phyloP scores from a whole-genome alignment of 2,888 invertebrate species.

The Dastarcus helophoroides region DNA sequence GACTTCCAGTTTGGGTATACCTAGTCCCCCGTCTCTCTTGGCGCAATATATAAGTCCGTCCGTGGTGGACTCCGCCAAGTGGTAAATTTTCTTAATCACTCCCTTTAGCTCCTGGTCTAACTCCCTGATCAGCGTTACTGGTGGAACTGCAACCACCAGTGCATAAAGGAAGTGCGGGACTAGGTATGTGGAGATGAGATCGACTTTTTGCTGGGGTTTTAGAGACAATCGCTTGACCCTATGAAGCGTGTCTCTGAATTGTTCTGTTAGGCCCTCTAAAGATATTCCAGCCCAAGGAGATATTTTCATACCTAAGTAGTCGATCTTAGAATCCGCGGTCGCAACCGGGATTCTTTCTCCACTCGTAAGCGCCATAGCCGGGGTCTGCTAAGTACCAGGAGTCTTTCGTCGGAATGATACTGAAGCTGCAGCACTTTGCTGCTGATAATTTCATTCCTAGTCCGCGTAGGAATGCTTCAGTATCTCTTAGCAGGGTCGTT shows the following conservation, averaged over 20 bases:
- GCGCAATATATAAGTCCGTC: constrained; percentile 21
- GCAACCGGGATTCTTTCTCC: constrained; percentile 18
- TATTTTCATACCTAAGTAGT: constrained; percentile 24
- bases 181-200: constrained; percentile 27
- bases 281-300: constrained; percentile 21
- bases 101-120: constrained; percentile 23
- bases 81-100: constrained; percentile 18
- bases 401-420: constrained; percentile 16
- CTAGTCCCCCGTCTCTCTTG: constrained; percentile 26
- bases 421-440: constrained; percentile 16
- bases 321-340: constrained; percentile 18
- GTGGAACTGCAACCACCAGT: constrained; percentile 23
- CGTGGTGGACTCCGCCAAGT: constrained; percentile 20
- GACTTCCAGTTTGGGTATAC: constrained; percentile 22
- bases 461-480: constrained; percentile 18
- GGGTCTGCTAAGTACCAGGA: constrained; percentile 23
- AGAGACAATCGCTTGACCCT: no score
- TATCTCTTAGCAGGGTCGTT: constrained; percentile 18
- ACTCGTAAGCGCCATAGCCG: constrained; percentile 13
- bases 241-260: no score
- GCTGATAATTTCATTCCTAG: constrained; percentile 19
- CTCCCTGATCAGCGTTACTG: constrained; percentile 13
- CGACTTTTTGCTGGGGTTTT: constrained; percentile 32
- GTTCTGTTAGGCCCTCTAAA: no score
- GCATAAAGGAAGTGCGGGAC: constrained; percentile 30